phyloP scores from a whole-genome alignment of 2,113 vertebrate species.

The Callorhinus ursinus region DNA sequence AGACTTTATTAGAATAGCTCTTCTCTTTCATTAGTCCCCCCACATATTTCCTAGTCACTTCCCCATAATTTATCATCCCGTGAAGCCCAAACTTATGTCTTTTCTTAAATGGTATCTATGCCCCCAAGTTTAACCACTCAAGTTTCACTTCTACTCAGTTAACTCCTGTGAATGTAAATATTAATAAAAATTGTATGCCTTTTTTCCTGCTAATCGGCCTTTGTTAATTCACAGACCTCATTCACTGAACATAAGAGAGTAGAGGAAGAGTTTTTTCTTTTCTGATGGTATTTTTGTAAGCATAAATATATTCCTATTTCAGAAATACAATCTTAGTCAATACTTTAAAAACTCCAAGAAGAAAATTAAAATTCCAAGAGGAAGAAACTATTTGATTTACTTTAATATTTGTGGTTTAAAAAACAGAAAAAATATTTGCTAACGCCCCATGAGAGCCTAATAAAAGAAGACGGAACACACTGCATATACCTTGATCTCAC shows the following conservation, averaged over 20 bases:
- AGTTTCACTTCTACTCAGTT: conserved; percentile 1
- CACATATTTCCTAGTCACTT: background rate
- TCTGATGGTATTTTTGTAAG: background rate
- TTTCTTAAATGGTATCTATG: background rate
- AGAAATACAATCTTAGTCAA: background rate
- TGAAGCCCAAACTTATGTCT: background rate
- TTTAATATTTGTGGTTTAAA: background rate
- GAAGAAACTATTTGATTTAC: conserved; percentile 2
- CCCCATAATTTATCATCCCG: background rate
- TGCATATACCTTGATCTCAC: background rate
- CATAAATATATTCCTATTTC: background rate
- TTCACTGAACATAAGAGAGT: background rate
- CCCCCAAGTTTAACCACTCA: background rate
- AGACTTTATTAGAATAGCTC: background rate
- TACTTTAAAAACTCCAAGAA: background rate
- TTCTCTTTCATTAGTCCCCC: background rate
- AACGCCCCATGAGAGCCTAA: background rate
- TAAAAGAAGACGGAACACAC: background rate
- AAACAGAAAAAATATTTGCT: background rate
- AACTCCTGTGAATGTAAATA: background rate
- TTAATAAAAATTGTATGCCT: background rate
- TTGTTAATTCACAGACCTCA: background rate
- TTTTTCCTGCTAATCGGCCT: background rate
- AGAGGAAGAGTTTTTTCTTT: background rate
- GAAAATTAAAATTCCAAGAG: conserved; percentile 21